A percentile compares a stretch with the other conserved stretches of the same genome.
Conservation (phyloP, 2,797 vertebrate species). For the Enteromius trimaculatus region DNA sequence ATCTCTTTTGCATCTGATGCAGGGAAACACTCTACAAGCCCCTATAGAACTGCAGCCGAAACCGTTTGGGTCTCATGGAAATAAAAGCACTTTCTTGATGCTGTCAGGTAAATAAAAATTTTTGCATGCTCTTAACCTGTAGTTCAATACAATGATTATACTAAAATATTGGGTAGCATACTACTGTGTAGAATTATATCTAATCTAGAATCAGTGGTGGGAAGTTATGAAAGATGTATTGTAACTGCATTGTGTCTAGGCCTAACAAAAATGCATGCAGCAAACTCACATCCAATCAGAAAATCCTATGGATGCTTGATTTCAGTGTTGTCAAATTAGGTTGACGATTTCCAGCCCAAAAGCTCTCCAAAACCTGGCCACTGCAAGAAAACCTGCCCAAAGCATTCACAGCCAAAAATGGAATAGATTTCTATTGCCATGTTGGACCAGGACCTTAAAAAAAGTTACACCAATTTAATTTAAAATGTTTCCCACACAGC, state of each 20-base stretch:
- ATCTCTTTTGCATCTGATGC: slow-evolving; percentile 33
- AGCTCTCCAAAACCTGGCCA: background rate
- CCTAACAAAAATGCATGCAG: background rate
- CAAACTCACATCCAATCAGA: background rate
- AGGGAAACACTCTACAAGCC: slow-evolving; percentile 22
- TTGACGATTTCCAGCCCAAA: background rate
- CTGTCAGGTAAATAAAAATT: background rate
- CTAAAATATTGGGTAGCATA: background rate
- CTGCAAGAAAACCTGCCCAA: background rate
- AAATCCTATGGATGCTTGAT: background rate
- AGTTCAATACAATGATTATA: background rate
- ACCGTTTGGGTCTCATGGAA: slow-evolving; percentile 9
- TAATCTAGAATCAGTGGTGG: background rate
- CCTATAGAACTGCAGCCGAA: slow-evolving; percentile 31
- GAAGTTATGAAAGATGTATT: background rate
- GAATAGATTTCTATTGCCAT: background rate
- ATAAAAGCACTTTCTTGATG: slow-evolving; percentile 28
- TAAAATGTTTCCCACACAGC: background rate
- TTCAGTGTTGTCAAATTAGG: background rate
- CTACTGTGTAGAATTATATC: background rate
- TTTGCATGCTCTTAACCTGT: background rate
- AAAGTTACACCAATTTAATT: too few relatives aligned
- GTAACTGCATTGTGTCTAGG: background rate
- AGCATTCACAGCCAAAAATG: background rate
- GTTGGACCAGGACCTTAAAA: too few relatives aligned